Evolutionary conservation across 2,888 invertebrate species (phyloP).

Genomic region (Drosophila leonis): DNA sequence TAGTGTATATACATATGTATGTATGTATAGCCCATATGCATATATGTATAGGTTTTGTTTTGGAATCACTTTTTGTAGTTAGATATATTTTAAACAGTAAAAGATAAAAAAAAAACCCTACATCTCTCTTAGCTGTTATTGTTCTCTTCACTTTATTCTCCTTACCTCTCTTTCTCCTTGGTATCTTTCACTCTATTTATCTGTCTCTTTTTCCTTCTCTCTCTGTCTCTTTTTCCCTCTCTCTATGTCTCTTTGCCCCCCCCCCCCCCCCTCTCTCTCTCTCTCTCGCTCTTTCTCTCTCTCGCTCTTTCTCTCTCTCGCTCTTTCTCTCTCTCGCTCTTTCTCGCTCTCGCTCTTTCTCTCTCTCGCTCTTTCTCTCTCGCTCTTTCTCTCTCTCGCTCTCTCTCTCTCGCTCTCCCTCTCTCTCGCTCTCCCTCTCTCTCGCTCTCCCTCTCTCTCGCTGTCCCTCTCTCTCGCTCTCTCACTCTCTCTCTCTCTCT

Average conservation of each 20-base stretch:
- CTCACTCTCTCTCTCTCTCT: too few relatives aligned
- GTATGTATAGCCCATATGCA: background rate
- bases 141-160: background rate
- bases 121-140: conserved; percentile 9
- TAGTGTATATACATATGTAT: conserved; percentile 8
- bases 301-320: conserved; percentile 1
- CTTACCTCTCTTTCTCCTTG: conserved; percentile 1
- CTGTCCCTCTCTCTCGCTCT: too few relatives aligned
- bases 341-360: too few relatives aligned
- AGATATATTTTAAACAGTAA: conserved; percentile 18
- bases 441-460: too few relatives aligned
- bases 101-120: conserved; percentile 12
- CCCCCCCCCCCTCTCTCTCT: too few relatives aligned
- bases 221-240: conserved; percentile 5
- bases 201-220: background rate
- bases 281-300: background rate
- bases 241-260: background rate
- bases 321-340: background rate
- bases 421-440: too few relatives aligned
- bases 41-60: background rate
- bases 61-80: conserved; percentile 23
- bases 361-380: background rate
- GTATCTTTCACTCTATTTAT: background rate
- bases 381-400: conserved; percentile 5
- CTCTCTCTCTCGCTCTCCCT: background rate